Percentiles rank a stretch among this genome's conserved stretches.
Conservation (phyloP, 1,140 invertebrate genomes). For the Calephelis virginiensis region DNA sequence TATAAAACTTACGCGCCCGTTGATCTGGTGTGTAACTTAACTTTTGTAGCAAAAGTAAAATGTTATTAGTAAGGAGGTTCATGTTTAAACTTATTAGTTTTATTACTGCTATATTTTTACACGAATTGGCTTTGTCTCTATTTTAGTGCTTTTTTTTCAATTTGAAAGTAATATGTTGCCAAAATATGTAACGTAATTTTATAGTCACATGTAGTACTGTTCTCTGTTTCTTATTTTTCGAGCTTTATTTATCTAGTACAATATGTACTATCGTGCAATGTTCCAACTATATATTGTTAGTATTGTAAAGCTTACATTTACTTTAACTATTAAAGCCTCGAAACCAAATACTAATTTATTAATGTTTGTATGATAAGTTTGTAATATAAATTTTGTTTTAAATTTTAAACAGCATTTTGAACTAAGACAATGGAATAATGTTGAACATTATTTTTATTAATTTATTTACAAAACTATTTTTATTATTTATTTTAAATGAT, state of each 20-base stretch:
- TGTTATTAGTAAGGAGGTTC: too few relatives aligned
- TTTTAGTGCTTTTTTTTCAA: too few relatives aligned
- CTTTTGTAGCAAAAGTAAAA: too few relatives aligned
- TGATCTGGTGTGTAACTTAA: too few relatives aligned
- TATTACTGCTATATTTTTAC: too few relatives aligned
- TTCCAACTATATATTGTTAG: background rate
- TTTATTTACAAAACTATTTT: slow-evolving; percentile 3
- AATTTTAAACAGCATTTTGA: slow-evolving; percentile 22
- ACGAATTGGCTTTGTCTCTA: too few relatives aligned
- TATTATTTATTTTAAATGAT: slow-evolving; percentile 4
- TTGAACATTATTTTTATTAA: background rate
- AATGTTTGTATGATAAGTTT: slow-evolving; percentile 20
- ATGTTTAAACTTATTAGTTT: too few relatives aligned
- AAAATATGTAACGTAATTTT: too few relatives aligned
- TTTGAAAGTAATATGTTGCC: too few relatives aligned
- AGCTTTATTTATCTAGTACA: background rate
- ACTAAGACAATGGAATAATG: background rate
- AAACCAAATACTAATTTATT: slow-evolving; percentile 70
- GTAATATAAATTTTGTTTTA: slow-evolving; percentile 18
- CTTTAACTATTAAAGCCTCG: slow-evolving; percentile 29
- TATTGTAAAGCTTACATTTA: background rate
- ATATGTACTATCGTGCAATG: background rate
- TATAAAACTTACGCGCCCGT: too few relatives aligned
- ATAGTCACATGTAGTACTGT: too few relatives aligned
- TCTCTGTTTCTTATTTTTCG: too few relatives aligned